phyloP scores from a whole-genome alignment of 2,888 invertebrate genomes.

The Hemicrepidius hirtus region DNA sequence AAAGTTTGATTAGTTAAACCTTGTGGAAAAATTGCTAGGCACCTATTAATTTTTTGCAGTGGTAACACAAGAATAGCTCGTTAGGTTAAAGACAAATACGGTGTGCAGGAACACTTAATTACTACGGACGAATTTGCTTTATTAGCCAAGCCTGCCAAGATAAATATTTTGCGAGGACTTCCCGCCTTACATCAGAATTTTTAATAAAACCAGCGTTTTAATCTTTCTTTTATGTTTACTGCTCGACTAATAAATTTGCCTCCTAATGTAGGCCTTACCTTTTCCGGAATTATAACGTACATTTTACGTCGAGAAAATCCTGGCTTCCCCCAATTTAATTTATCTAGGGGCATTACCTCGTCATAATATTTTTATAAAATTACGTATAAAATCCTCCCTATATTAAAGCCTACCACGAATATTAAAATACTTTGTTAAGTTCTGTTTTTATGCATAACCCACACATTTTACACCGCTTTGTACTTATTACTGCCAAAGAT shows the following conservation, averaged over 20 bases:
- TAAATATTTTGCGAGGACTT: conserved; percentile 45
- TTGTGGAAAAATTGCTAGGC: conserved; percentile 7
- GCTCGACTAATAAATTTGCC: conserved; percentile 48
- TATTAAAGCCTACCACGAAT: conserved; percentile 29
- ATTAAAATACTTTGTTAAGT: conserved; percentile 39
- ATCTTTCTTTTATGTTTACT: conserved; percentile 50
- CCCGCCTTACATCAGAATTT: conserved; percentile 42
- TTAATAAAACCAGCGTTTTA: conserved; percentile 52
- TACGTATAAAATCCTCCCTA: conserved; percentile 36
- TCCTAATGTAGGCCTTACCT: conserved; percentile 47
- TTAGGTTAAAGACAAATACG: conserved; percentile 34
- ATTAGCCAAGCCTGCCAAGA: conserved; percentile 39
- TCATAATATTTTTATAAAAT: conserved; percentile 54
- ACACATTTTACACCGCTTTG: neutral
- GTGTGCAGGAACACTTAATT: conserved; percentile 31
- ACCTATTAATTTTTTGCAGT: conserved; percentile 21
- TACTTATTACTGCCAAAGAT: neutral
- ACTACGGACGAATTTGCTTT: conserved; percentile 42
- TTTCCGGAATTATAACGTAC: conserved; percentile 51
- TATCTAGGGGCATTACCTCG: conserved; percentile 50
- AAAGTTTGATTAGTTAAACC: conserved; percentile 30
- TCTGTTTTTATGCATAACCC: conserved; percentile 16
- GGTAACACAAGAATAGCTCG: conserved; percentile 22
- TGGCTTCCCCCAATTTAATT: conserved; percentile 50
- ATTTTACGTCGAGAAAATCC: conserved; percentile 50